Evolutionary conservation across 2,113 vertebrate genomes (phyloP), one percentile per base, ranked within the genome.

Genomic region (Xerus inauris): DNA sequence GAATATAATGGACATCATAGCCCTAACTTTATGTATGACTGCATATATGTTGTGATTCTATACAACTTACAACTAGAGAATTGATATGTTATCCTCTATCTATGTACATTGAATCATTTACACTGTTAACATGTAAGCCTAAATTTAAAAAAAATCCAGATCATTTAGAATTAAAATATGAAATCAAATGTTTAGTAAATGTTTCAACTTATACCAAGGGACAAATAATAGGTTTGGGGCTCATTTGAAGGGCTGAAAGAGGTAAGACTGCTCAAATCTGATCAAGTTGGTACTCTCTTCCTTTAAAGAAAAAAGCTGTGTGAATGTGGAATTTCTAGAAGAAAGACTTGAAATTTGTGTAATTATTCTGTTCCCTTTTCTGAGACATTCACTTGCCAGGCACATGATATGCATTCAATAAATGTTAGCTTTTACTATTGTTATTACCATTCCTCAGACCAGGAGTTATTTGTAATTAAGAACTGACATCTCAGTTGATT

Each of bases 401-500:
- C 26, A 67, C 51, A 64, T 20, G 49, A 17, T 14, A 72, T 73
- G 19, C 67, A 88, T 28, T 82, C 62, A 67, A 76, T 67, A 94
- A 94, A 88, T 79, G 35, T 94, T 85, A 54, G 32, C 14, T 88
- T 89, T 94, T 86, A 89, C 47, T 54, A 6, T 54, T 42, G 38
- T 30, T 71, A 3, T 71, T 69, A 83, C 64, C 75, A 69, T 84
- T 83, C 62, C 75, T 75, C 45, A 96, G 40, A 28, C 35, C 28
- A 42, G 38, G 45, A 95, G 82, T 51, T 88, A 42, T 45, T 92
- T 97, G 88, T 84, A 72, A 67, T 89, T 91, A 95, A 85, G 62
- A 94, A 32, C 2, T 80, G 75, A 84, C 84, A 81, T 80, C 73
- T 72, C 69, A 87, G 40, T 84, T 94, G 77, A 92, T 76, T 89